Conservation (phyloP, 2,888 invertebrate species). For the Mactromeris polynyma region DNA sequence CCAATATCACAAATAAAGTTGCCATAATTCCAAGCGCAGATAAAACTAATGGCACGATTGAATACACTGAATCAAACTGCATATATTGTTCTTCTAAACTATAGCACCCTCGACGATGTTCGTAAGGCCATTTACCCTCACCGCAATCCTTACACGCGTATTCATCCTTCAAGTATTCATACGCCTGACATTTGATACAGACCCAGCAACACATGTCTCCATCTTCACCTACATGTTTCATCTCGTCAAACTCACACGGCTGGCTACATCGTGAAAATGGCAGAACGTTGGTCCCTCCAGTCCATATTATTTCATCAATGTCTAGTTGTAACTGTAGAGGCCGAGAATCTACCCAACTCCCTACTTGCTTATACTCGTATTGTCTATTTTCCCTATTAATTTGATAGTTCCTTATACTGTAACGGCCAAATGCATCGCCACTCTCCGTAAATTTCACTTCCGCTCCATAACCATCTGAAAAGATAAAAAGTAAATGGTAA, state of each 20-base stretch:
- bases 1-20: constrained; percentile 90
- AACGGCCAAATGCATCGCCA: constrained; percentile 88
- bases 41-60: constrained; percentile 90
- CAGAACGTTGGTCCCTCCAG: constrained; percentile 83
- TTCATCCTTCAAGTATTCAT: constrained; percentile 85
- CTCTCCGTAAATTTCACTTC: constrained; percentile 89
- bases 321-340: constrained; percentile 85
- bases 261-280: constrained; percentile 87
- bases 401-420: constrained; percentile 88
- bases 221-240: constrained; percentile 86
- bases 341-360: constrained; percentile 89
- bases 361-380: constrained; percentile 85
- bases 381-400: constrained; percentile 80
- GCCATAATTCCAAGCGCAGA: constrained; percentile 90
- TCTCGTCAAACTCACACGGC: constrained; percentile 87
- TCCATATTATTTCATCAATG: constrained; percentile 86
- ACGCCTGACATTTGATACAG: constrained; percentile 84
- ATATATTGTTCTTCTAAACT: constrained; percentile 83
- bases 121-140: constrained; percentile 85
- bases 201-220: constrained; percentile 88
- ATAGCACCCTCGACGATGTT: constrained; percentile 82
- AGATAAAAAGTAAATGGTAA: background rate
- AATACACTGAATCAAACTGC: constrained; percentile 88
- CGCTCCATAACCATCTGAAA: constrained; percentile 90
- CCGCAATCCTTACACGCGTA: constrained; percentile 85